phyloP scores from a whole-genome alignment of 2,888 invertebrate species.

The Colostygia pectinataria region DNA sequence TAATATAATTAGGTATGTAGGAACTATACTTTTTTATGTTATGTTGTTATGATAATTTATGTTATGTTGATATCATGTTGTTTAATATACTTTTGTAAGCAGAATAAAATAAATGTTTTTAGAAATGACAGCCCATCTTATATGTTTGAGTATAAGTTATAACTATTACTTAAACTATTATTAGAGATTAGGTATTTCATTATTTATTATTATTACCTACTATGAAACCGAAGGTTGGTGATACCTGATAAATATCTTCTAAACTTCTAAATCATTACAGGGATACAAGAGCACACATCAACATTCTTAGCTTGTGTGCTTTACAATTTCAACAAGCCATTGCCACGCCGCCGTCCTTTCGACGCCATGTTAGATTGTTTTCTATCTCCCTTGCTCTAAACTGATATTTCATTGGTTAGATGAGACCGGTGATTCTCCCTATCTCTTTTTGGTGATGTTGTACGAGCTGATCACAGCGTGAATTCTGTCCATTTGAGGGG shows the following conservation, averaged over 20 bases:
- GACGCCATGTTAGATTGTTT: constrained; percentile 73
- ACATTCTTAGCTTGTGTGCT: constrained; percentile 46
- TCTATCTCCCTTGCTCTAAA: constrained; percentile 54
- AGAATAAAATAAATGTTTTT: no score
- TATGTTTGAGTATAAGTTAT: no score
- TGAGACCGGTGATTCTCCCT: constrained; percentile 46
- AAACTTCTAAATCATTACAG: constrained; percentile 57
- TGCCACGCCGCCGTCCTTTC: constrained; percentile 56
- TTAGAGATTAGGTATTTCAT: no score
- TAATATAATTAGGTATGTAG: no score
- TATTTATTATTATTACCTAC: neutral
- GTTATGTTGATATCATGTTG: no score
- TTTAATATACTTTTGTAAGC: no score
- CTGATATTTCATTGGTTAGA: constrained; percentile 35
- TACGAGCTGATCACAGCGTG: constrained; percentile 58
- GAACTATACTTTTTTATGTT: no score
- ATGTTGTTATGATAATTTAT: no score
- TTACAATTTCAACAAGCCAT: constrained; percentile 60
- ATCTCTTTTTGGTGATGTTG: constrained; percentile 51
- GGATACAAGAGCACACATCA: constrained; percentile 56
- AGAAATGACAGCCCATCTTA: no score
- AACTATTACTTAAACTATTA: no score
- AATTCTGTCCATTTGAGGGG: constrained; percentile 71
- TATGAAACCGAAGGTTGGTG: constrained; percentile 44
- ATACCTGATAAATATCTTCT: constrained; percentile 49